phyloP scores from a whole-genome alignment of 2,888 invertebrate genomes.

The Colletes collaris region DNA sequence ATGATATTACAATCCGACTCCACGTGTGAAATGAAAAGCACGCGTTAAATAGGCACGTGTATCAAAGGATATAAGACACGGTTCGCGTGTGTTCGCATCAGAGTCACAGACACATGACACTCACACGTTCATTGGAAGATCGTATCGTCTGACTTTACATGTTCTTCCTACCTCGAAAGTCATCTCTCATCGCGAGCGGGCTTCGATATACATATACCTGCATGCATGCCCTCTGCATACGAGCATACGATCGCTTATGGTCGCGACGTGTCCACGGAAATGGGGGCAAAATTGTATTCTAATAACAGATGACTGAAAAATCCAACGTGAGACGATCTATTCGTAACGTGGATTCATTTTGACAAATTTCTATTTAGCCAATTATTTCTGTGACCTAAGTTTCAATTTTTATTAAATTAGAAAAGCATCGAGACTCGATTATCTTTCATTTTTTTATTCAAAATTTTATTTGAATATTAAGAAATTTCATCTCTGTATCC shows the following conservation, averaged over 20 bases:
- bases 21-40: conserved; percentile 26
- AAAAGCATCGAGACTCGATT: no score
- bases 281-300: no score
- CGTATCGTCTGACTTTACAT: conserved; percentile 51
- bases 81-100: conserved; percentile 21
- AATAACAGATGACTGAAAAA: no score
- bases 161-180: conserved; percentile 68
- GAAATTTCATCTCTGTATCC: no score
- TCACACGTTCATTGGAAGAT: conserved; percentile 42
- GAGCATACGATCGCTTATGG: background rate
- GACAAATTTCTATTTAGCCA: no score
- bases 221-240: conserved; percentile 2
- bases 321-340: no score
- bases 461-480: no score
- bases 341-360: no score
- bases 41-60: conserved; percentile 30
- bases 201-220: conserved; percentile 15
- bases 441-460: no score
- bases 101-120: conserved; percentile 49
- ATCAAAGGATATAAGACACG: conserved; percentile 19
- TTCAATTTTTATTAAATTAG: no score
- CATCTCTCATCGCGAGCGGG: conserved; percentile 59
- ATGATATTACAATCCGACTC: background rate
- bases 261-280: no score
- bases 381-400: no score